Percentiles rank a stretch among this genome's conserved stretches.
These are phyloP conservation scores for Dermatemys mawii DNA, from an alignment of 2,113 vertebrate species.

Conservation along the genomic window DNA sequence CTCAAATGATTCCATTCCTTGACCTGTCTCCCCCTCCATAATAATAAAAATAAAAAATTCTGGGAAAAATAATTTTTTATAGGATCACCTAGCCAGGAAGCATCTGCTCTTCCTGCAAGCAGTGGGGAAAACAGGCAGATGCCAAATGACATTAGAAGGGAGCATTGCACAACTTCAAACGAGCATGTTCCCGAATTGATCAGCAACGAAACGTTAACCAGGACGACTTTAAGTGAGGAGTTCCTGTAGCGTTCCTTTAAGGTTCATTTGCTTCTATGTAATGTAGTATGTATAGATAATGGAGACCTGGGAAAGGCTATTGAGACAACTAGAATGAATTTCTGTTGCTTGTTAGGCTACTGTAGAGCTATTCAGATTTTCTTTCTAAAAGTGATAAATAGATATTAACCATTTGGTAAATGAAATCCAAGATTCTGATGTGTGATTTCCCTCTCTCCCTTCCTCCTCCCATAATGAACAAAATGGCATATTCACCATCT, in stretches of 20 bases:
- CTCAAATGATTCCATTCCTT: not conserved
- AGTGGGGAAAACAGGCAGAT: too few relatives aligned
- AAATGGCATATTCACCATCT: not conserved
- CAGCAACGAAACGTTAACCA: too few relatives aligned
- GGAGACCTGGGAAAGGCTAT: not conserved
- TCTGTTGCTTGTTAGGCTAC: not conserved
- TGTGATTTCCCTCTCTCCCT: not conserved
- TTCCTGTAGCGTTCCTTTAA: too few relatives aligned
- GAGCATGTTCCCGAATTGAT: too few relatives aligned
- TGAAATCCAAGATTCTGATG: not conserved
- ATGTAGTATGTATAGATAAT: not conserved
- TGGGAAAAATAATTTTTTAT: not conserved
- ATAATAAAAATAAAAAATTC: not conserved
- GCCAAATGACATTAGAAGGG: too few relatives aligned
- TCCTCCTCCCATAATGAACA: not conserved
- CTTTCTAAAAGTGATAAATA: slow-evolving; percentile 11
- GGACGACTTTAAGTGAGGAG: too few relatives aligned
- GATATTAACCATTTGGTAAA: not conserved
- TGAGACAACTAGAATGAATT: not conserved
- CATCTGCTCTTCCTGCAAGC: too few relatives aligned
- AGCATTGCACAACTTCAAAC: too few relatives aligned
- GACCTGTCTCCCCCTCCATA: not conserved
- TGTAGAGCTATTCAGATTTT: not conserved
- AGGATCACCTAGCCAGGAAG: not conserved
- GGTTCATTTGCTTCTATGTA: not conserved